Base-by-base conservation (phyloP, 2,888 invertebrate species). In the Chrysotoxum bicinctum region DNA sequence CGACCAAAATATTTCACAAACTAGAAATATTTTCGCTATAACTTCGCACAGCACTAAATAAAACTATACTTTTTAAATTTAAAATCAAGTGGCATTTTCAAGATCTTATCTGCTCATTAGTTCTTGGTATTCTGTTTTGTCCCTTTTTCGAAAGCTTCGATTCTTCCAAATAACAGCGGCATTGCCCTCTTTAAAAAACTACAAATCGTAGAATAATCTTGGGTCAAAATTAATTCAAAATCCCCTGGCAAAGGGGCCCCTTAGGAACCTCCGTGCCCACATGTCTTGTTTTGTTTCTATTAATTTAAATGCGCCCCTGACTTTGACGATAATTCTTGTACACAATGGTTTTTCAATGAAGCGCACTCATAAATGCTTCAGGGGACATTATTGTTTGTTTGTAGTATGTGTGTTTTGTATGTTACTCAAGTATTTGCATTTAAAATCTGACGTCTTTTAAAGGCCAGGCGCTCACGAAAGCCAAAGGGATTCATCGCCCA, bases 301-400 rank as follows among this genome's bases (percentile, higher is more conserved):
- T 3, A 0, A 10, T 0, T 16, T 0, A 54, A 30, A 30, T 54
- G 16, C 54, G 16, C 0, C 37, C 23, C 12, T 48, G 60, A 56
- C 32, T 40, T 60, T 81, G 3, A 21, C 23, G 19, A 37, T 30
- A 23, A 54, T 64, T 58, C 50, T 37, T 35, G 30, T 50, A 69
- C 60, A 75, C 75, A 79, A 72, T 79, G 66, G 30, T 64, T 74
- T 79, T 76, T 76, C 58, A 81, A 81, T 77, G 82, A 73, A 82
- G 72, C 66, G 8, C 58, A n/a, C 14, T 60, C 48, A 66, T 66
- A 80, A 75, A 75, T 70, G 80, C 84, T 72, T 43, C 48, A 72
- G 72, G 84, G 60, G 84, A 80, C 84, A 80, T 66, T 66, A 80
- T 75, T 80, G 64, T 74, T 74, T 43, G 50, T 69, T 35, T 56